These are phyloP conservation scores for Murina feae DNA, from an alignment of 2,113 vertebrate genomes.

Conservation along the genomic window DNA sequence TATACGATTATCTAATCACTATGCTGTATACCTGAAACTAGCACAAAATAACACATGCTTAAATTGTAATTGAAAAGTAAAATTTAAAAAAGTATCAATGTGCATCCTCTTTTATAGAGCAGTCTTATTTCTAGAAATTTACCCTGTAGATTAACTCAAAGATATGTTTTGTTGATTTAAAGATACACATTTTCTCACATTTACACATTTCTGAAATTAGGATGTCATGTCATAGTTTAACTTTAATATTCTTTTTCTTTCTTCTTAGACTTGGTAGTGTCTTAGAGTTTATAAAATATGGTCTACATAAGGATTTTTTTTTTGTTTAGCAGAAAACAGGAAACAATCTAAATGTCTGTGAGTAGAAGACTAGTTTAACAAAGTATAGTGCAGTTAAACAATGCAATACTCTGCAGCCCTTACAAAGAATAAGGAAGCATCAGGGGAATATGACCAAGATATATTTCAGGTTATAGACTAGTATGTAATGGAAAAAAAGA, in stretches of 20 bases:
- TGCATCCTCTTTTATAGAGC: not conserved
- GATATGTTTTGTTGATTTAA: not conserved
- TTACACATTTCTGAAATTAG: not conserved
- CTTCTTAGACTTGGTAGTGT: not conserved
- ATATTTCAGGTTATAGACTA: not conserved
- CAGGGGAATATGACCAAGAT: not conserved
- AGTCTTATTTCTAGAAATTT: not conserved
- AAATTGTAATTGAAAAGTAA: not conserved
- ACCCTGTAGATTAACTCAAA: not conserved
- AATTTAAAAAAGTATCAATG: not conserved
- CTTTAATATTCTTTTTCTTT: not conserved
- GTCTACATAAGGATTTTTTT: not conserved
- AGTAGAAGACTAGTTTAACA: not conserved
- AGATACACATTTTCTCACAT: not conserved
- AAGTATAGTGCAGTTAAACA: not conserved
- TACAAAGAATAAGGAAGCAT: not conserved
- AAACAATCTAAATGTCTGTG: not conserved
- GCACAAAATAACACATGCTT: not conserved
- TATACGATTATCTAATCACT: not conserved
- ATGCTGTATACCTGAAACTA: not conserved
- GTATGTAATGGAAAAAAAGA: not conserved
- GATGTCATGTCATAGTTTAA: not conserved
- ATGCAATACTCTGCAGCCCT: not conserved
- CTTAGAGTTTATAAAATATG: not conserved
- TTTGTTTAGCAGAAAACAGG: not conserved